These are phyloP conservation scores for Umimayanthus kanabou DNA, from an alignment of 92 coral and sea anemone species.

Conservation along the genomic window DNA sequence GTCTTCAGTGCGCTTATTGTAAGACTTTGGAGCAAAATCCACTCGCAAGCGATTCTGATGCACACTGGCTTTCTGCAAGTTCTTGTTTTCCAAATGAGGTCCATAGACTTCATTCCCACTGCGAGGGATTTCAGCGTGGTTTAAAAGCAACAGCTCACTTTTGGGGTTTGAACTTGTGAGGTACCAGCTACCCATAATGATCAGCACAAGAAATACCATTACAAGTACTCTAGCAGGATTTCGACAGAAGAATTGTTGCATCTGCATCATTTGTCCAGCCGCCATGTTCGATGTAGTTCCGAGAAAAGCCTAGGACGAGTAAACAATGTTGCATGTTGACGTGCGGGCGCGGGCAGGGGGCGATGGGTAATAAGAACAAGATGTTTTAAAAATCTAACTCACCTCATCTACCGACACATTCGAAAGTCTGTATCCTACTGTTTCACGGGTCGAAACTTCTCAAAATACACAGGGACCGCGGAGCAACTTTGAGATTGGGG, in stretches of 20 bases:
- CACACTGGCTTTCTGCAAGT: background rate
- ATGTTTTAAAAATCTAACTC: too few species aligned
- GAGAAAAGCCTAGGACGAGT: slow-evolving; percentile 30
- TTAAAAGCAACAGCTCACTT: background rate
- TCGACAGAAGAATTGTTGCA: slow-evolving; percentile 21
- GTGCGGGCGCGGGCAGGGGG: too few species aligned
- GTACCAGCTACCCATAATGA: slow-evolving; percentile 34
- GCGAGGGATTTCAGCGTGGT: background rate
- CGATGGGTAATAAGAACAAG: too few species aligned
- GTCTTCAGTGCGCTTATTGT: background rate
- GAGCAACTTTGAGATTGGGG: too few species aligned
- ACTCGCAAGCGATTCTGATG: background rate
- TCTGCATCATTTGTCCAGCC: background rate
- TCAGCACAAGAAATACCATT: slow-evolving; percentile 25
- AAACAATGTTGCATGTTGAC: background rate
- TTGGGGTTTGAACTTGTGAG: background rate
- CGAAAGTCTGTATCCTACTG: too few species aligned
- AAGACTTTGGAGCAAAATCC: background rate
- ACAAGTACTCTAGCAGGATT: slow-evolving; percentile 28
- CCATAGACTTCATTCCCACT: background rate
- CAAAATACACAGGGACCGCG: too few species aligned
- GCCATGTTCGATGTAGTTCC: slow-evolving; percentile 17
- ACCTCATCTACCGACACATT: too few species aligned
- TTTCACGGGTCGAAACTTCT: too few species aligned
- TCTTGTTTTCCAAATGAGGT: background rate